A percentile compares a stretch with the other conserved stretches of the same genome.
These are phyloP conservation scores for Apotomis betuletana DNA, from an alignment of 2,888 invertebrate species.

Conservation along the genomic window DNA sequence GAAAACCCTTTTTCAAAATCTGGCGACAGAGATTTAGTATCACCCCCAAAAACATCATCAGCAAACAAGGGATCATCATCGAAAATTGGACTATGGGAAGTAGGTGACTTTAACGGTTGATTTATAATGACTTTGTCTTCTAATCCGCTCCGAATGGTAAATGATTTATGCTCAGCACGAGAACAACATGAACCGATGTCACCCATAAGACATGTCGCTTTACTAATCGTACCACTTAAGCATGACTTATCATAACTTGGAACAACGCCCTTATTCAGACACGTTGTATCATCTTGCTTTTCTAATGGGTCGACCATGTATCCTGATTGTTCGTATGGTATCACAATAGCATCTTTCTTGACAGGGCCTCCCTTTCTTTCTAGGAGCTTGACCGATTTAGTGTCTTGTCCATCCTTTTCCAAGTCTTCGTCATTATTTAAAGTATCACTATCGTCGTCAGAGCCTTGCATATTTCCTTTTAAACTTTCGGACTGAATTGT, in stretches of 20 bases:
- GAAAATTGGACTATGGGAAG: conserved; percentile 83
- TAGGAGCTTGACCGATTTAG: conserved; percentile 71
- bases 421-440: conserved; percentile 86
- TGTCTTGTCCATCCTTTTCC: conserved; percentile 81
- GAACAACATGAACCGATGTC: conserved; percentile 78
- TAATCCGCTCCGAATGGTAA: conserved; percentile 65
- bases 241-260: conserved; percentile 79
- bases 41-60: conserved; percentile 85
- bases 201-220: conserved; percentile 76
- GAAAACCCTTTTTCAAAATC: conserved; percentile 80
- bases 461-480: conserved; percentile 85
- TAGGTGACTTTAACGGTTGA: conserved; percentile 85
- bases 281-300: conserved; percentile 68
- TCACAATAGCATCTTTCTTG: conserved; percentile 65
- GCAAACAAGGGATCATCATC: conserved; percentile 84
- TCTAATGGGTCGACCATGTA: conserved; percentile 81
- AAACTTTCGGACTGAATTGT: conserved; percentile 87
- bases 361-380: conserved; percentile 67
- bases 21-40: conserved; percentile 84
- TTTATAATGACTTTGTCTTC: conserved; percentile 83
- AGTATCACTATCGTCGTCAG: conserved; percentile 87
- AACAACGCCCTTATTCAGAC: conserved; percentile 71
- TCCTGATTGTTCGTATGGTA: conserved; percentile 78
- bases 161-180: conserved; percentile 70
- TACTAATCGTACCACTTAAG: conserved; percentile 76